Percentiles rank a stretch among this genome's conserved stretches.
phyloP scores from a whole-genome alignment of 2,113 vertebrate species.

The Brachyhypopomus occidentalis region DNA sequence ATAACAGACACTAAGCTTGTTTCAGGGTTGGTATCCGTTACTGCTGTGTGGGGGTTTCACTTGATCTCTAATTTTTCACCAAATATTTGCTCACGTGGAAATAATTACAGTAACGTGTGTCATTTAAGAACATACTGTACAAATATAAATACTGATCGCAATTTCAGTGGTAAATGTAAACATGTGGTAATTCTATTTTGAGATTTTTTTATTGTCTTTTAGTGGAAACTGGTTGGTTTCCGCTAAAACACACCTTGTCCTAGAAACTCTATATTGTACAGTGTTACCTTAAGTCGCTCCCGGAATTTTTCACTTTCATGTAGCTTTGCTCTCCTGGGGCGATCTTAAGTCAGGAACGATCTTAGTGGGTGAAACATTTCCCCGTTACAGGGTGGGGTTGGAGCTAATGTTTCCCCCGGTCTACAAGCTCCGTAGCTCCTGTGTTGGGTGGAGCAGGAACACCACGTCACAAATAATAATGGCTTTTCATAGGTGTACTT shows the following conservation, averaged over 20 bases:
- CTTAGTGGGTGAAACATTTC: too few species aligned
- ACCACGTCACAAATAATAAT: too few species aligned
- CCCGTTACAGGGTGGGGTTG: too few species aligned
- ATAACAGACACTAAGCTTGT: neutral
- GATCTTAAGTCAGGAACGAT: neutral
- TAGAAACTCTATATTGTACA: slow-evolving; percentile 20
- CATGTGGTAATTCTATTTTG: slow-evolving; percentile 2
- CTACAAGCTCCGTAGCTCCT: too few species aligned
- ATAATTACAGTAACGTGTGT: too few species aligned
- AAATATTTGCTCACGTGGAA: too few species aligned
- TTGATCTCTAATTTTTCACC: too few species aligned
- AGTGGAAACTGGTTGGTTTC: slow-evolving; percentile 11
- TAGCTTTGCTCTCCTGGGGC: neutral
- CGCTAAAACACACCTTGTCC: slow-evolving; percentile 15
- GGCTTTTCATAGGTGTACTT: slow-evolving; percentile 22
- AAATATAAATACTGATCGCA: too few species aligned
- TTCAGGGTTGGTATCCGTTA: neutral
- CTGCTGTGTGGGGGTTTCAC: too few species aligned
- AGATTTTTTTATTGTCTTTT: neutral
- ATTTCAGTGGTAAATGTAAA: neutral
- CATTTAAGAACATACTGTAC: too few species aligned
- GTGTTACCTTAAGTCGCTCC: neutral
- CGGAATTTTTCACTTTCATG: slow-evolving; percentile 27
- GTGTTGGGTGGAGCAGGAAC: too few species aligned
- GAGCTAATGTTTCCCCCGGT: too few species aligned